Conservation (phyloP, 2,797 vertebrate species). For the Cossypha dichroa region DNA sequence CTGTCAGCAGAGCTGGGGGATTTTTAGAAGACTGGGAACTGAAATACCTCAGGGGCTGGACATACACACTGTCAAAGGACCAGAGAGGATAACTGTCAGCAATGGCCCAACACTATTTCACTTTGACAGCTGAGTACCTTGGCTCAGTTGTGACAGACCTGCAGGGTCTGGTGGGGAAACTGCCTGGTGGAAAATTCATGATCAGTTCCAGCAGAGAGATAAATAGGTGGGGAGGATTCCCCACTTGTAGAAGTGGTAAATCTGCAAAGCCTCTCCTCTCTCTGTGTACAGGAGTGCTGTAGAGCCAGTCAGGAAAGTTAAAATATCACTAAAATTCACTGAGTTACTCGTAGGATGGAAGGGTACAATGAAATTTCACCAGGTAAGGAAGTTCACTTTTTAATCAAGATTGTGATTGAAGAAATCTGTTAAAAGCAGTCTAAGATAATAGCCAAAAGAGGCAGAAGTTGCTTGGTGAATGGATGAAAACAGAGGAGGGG, state of each 20-base stretch:
- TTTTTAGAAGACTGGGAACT: neutral
- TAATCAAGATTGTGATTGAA: neutral
- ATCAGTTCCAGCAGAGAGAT: neutral
- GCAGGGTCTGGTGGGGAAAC: neutral
- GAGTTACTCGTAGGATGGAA: rapidly evolving
- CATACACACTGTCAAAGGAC: neutral
- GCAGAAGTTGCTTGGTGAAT: neutral
- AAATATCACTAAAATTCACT: neutral
- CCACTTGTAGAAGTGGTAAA: neutral
- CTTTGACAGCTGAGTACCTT: neutral
- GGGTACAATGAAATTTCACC: neutral
- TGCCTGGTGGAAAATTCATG: neutral
- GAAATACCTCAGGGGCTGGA: neutral
- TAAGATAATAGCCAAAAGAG: neutral
- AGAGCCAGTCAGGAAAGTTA: neutral
- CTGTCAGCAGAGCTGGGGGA: neutral
- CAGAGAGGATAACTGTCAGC: neutral
- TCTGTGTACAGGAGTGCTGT: neutral
- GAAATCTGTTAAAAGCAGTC: neutral
- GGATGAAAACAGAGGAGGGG: neutral
- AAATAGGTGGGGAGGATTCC: neutral
- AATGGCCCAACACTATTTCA: neutral
- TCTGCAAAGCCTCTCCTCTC: neutral
- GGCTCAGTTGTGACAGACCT: neutral
- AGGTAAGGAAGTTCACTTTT: neutral